These are phyloP conservation scores for Leptinotarsa rubiginosa DNA, from an alignment of 2,888 invertebrate species.

Conservation along the genomic window DNA sequence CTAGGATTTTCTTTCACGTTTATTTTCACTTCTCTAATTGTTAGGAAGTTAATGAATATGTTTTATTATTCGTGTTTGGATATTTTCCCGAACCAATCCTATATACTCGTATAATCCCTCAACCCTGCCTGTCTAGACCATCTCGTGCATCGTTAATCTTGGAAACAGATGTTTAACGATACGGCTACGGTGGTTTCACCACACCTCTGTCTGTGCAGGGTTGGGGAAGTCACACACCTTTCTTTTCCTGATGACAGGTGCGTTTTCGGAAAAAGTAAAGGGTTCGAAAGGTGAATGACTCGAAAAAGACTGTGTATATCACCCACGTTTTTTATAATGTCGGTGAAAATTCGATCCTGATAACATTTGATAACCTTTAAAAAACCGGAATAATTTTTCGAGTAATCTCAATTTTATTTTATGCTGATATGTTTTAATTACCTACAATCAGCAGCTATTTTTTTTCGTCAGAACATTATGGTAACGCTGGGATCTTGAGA, in stretches of 20 bases:
- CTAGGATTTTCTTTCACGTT: neutral
- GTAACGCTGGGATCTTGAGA: no score
- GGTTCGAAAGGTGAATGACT: neutral
- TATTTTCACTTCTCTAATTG: neutral
- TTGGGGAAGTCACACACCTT: neutral
- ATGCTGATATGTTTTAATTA: no score
- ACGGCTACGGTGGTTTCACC: neutral
- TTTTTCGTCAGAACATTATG: no score
- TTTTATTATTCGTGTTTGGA: neutral
- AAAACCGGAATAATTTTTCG: no score
- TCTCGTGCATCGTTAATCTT: neutral
- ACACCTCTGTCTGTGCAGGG: neutral
- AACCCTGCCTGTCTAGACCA: conserved; percentile 4
- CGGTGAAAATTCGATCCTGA: no score
- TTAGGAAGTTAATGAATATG: neutral
- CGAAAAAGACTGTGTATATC: neutral
- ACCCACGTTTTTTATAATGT: neutral
- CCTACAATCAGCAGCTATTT: no score
- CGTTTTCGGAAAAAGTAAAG: neutral
- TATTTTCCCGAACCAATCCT: neutral
- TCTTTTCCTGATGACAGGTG: conserved; percentile 1
- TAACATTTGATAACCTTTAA: no score
- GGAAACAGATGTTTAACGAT: neutral
- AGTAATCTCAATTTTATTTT: no score
- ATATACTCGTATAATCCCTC: neutral